These are phyloP conservation scores for Pherbina coryleti DNA, from an alignment of 2,888 invertebrate species.

Conservation along the genomic window DNA sequence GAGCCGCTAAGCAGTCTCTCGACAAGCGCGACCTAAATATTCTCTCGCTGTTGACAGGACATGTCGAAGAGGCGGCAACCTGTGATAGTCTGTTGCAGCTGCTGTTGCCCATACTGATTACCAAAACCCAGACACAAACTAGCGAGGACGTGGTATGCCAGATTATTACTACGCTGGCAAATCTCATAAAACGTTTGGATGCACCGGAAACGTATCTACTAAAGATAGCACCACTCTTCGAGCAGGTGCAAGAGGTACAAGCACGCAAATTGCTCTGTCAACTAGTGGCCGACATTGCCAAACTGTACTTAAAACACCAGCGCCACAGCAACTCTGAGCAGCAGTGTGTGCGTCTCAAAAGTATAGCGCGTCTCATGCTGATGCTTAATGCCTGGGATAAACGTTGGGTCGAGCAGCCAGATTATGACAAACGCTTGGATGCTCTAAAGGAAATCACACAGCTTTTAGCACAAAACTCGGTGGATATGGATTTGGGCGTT, in stretches of 20 bases:
- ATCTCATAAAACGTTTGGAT: slow-evolving; percentile 79
- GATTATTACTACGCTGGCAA: slow-evolving; percentile 79
- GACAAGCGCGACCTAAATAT: slow-evolving; percentile 80
- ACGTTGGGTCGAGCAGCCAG: slow-evolving; percentile 93
- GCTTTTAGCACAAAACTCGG: slow-evolving; percentile 60
- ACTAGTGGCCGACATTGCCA: slow-evolving; percentile 74
- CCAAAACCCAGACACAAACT: slow-evolving; percentile 74
- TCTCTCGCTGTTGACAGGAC: slow-evolving; percentile 81
- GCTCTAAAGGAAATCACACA: slow-evolving; percentile 78
- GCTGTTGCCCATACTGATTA: slow-evolving; percentile 79
- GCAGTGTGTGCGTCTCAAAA: slow-evolving; percentile 62
- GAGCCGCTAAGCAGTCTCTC: slow-evolving; percentile 70
- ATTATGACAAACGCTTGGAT: slow-evolving; percentile 84
- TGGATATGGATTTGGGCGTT: slow-evolving; percentile 77
- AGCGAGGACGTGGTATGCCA: slow-evolving; percentile 79
- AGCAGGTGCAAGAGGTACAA: slow-evolving; percentile 75
- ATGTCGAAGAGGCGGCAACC: slow-evolving; percentile 77
- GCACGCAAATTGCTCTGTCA: slow-evolving; percentile 79
- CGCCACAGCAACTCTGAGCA: neutral
- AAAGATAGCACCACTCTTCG: slow-evolving; percentile 80
- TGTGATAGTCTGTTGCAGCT: slow-evolving; percentile 80
- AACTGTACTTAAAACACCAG: slow-evolving; percentile 58
- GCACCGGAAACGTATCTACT: slow-evolving; percentile 78
- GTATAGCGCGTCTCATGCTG: slow-evolving; percentile 72
- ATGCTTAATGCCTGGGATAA: slow-evolving; percentile 90